Conservation (phyloP, 2,113 vertebrate species). For the Tyto alba region DNA sequence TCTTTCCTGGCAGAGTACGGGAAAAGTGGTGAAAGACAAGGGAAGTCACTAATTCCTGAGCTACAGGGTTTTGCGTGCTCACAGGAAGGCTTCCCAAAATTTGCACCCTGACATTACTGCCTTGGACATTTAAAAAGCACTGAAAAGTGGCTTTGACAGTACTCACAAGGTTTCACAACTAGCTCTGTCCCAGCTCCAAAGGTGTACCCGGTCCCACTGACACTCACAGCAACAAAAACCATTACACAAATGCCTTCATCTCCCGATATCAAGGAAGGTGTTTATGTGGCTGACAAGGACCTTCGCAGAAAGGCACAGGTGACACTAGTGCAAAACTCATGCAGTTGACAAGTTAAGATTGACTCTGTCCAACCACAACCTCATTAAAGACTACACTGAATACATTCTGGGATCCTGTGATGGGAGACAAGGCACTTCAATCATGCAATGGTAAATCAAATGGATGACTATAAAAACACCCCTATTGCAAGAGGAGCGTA, state of each 20-base stretch:
- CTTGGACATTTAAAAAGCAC: no score
- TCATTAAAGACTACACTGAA: background rate
- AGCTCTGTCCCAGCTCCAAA: background rate
- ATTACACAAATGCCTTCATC: background rate
- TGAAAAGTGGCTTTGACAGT: no score
- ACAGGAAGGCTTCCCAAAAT: no score
- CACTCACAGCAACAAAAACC: background rate
- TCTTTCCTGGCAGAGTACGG: no score
- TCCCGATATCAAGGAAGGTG: background rate
- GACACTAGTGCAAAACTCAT: background rate
- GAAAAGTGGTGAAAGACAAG: no score
- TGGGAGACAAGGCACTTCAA: background rate
- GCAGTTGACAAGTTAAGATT: no score
- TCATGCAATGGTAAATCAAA: no score
- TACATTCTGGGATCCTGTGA: no score
- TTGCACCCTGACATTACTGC: background rate
- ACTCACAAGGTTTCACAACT: background rate
- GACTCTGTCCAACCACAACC: background rate
- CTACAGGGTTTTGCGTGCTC: no score
- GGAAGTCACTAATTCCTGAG: no score
- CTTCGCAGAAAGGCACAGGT: background rate
- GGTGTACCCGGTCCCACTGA: background rate
- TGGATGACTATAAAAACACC: accelerated
- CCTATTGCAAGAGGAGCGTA: background rate
- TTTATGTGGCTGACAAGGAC: background rate